Conservation (phyloP, 2,888 invertebrate species). For the Dexiosoma caninum region DNA sequence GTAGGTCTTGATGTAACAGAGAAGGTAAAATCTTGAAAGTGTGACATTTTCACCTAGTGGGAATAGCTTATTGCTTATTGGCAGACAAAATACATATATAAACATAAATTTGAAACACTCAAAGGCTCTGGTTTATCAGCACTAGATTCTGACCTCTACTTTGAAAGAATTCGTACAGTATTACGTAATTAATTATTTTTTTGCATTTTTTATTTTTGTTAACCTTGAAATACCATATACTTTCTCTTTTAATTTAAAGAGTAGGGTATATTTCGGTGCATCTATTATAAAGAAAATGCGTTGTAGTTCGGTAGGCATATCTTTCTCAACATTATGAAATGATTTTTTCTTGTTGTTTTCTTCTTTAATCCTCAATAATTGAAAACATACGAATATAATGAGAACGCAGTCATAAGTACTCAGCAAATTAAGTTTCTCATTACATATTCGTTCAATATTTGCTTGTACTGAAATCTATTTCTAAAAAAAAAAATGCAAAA, state of each 20-base stretch:
- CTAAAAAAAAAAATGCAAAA: not conserved
- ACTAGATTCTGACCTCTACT: no score
- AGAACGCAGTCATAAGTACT: conserved; percentile 28
- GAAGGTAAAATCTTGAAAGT: no score
- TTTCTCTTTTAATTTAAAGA: not conserved
- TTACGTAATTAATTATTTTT: no score
- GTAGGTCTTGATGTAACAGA: no score
- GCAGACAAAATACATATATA: no score
- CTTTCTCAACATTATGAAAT: conserved; percentile 5
- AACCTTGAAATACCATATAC: no score
- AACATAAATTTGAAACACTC: no score
- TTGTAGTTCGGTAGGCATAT: conserved; percentile 16
- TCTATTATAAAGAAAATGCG: not conserved
- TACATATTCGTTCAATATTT: conserved; percentile 29
- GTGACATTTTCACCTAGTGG: no score
- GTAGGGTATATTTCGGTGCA: not conserved
- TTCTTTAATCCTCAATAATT: conserved; percentile 1
- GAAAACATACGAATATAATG: conserved; percentile 18
- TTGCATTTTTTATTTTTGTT: no score
- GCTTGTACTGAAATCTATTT: not conserved
- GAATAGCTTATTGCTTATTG: no score
- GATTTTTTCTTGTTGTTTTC: not conserved
- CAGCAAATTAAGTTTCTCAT: conserved; percentile 49
- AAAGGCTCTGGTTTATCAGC: no score
- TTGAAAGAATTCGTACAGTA: no score